phyloP scores from a whole-genome alignment of 2,888 invertebrate genomes.

The Macaria liturata region DNA sequence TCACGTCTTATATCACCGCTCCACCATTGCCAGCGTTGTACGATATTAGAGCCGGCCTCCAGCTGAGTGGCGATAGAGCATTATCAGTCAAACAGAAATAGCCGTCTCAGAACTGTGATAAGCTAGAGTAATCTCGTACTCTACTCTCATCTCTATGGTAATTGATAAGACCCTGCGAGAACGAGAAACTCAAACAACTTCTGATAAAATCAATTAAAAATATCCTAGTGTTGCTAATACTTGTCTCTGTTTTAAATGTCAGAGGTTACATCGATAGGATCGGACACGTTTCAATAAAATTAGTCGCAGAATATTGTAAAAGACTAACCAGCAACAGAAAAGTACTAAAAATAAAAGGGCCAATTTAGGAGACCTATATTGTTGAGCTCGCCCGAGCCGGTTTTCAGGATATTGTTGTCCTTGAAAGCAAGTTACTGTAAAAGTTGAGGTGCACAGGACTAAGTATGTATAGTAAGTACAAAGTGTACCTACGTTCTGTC shows the following conservation, averaged over 20 bases:
- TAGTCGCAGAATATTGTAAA: not conserved
- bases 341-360: not conserved
- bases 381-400: not conserved
- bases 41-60: constrained; percentile 10
- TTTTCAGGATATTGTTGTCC: constrained; percentile 2
- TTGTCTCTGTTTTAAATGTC: not conserved
- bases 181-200: constrained; percentile 2
- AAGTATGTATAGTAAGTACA: not conserved
- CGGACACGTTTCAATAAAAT: constrained; percentile 2
- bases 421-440: not conserved
- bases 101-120: constrained; percentile 9
- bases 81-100: constrained; percentile 24
- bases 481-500: not conserved
- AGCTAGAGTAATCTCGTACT: constrained; percentile 22
- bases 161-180: no score
- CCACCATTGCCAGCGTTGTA: not conserved
- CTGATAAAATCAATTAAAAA: constrained; percentile 5
- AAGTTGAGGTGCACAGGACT: not conserved
- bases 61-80: constrained; percentile 5
- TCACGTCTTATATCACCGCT: no score
- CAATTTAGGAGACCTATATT: not conserved
- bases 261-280: not conserved
- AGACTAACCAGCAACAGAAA: not conserved
- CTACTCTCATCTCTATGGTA: not conserved
- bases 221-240: not conserved